These are phyloP conservation scores for Girardinichthys multiradiatus DNA, from an alignment of 2,113 vertebrate species.

Conservation along the genomic window DNA sequence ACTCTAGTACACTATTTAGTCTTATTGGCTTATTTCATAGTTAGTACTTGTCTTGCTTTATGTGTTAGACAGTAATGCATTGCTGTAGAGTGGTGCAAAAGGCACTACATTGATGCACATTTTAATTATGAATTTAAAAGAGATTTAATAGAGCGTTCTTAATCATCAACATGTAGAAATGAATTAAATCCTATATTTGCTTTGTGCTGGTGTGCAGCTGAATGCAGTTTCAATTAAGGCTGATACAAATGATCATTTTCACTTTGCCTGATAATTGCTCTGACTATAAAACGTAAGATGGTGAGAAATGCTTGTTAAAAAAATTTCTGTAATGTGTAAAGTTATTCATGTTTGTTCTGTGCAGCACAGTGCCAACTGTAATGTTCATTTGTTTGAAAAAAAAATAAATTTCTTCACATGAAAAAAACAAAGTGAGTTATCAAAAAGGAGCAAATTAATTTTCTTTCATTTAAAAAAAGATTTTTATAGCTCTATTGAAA, in stretches of 20 bases:
- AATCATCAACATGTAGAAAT: neutral
- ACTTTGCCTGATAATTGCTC: neutral
- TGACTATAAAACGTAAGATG: neutral
- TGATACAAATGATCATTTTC: neutral
- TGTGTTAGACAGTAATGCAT: no score
- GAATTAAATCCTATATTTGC: neutral
- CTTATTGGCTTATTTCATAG: no score
- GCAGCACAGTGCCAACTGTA: neutral
- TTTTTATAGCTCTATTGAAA: neutral
- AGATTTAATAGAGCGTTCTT: neutral
- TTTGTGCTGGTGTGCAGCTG: neutral
- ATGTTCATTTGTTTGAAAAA: neutral
- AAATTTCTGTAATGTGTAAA: neutral
- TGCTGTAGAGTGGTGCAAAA: neutral
- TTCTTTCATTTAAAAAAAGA: neutral
- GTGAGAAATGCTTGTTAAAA: neutral
- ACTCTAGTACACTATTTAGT: no score
- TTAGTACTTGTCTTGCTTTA: neutral
- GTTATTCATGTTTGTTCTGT: conserved; percentile 3
- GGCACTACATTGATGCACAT: neutral
- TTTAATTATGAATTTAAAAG: neutral
- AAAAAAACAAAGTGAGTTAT: conserved; percentile 3
- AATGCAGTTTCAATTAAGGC: neutral
- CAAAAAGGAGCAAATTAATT: neutral
- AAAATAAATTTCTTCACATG: no score